Base-by-base conservation (phyloP, 1,140 invertebrate genomes). In the Potamilus streckersoni region DNA sequence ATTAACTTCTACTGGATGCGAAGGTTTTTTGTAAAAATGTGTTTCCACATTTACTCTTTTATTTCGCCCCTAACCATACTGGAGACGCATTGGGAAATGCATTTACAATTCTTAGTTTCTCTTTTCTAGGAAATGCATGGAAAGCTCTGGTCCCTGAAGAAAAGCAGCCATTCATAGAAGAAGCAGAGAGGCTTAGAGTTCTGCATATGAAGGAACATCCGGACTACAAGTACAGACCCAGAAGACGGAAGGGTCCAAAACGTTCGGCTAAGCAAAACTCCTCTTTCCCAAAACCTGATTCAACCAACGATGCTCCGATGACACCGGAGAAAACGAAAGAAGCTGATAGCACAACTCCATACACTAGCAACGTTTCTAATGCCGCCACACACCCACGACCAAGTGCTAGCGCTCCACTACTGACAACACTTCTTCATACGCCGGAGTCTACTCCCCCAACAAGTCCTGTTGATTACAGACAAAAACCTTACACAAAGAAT, bases 121-220 rank as follows among this genome's bases (percentile, higher is more conserved):
- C 63, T 65, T n/a, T 76, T 82, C 6, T 81, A 89, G 98, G 98
- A 2, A 96, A 96, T 65, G 97, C 99, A 88, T 99, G 98, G 98
- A 98, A 98, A 90, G 92, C 96, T 66, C 92, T 99, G 20, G 95
- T 93, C 63, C 96, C 98, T 85, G 92, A 94, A 0, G 97, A 99
- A 84, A 99, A 99, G 89, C 91, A 97, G 75, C 97, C 97, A 13
- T 99, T 99, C 91, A 98, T 99, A 82, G 98, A 99, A 89, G 98
- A 99, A 89, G 98, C 98, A 23, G 99, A 99, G 91, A 92, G 97
- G 81, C 91, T 99, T 78, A 92, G 98, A 19, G 96, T 96, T 0
- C 95, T 98, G 14, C 98, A 99, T 91, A 99, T 99, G 97, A 98
- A 98, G 89, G 97, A 99, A 86, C 97, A 99, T 88, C 98, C 97